Percentiles rank a stretch among this genome's conserved stretches.
Evolutionary conservation across 2,113 vertebrate genomes (phyloP).

Genomic region (Neogale vison): DNA sequence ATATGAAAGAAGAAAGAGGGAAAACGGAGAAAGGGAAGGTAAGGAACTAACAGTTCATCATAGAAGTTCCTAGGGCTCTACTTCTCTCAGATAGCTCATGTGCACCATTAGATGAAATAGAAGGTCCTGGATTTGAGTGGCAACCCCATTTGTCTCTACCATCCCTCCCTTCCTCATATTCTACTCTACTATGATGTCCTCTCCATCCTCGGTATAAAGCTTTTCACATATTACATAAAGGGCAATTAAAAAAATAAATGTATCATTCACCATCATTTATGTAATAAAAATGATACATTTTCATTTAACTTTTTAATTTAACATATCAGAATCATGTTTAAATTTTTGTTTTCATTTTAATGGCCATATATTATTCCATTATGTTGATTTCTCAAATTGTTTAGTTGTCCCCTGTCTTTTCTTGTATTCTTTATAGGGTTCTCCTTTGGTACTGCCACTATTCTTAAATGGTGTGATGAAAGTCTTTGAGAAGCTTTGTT

Average conservation of each 20-base stretch:
- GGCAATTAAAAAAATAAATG: background rate
- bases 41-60: background rate
- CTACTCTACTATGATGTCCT: background rate
- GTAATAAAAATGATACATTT: background rate
- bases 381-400: background rate
- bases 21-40: background rate
- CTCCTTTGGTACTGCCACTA: background rate
- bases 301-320: background rate
- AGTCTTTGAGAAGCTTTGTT: background rate
- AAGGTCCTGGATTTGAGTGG: background rate
- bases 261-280: background rate
- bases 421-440: background rate
- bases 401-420: background rate
- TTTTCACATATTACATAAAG: background rate
- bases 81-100: background rate
- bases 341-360: conserved; percentile 3
- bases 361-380: background rate
- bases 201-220: background rate
- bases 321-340: background rate
- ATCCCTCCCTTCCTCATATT: background rate
- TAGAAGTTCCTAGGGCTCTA: no score
- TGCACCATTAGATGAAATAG: background rate
- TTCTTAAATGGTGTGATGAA: background rate
- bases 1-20: background rate
- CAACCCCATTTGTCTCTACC: background rate